phyloP scores from a whole-genome alignment of 2,888 invertebrate genomes.

The Tuta absoluta region DNA sequence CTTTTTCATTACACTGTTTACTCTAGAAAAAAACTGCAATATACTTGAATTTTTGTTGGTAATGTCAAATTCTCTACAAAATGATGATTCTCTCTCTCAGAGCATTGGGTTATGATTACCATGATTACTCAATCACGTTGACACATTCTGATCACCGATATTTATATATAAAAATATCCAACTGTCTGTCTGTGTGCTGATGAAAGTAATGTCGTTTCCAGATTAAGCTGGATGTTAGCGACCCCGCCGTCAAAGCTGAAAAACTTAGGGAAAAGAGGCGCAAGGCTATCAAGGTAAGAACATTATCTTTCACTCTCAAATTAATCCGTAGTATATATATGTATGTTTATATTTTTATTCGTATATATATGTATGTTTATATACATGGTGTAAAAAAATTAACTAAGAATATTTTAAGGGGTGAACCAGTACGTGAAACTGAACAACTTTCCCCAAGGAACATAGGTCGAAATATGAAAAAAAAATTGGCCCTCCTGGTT shows the following conservation, averaged over 20 bases:
- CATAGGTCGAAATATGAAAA: too few species aligned
- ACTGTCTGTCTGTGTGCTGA: neutral
- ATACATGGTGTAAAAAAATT: too few species aligned
- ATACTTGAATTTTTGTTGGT: neutral
- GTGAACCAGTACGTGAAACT: too few species aligned
- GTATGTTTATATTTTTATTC: too few species aligned
- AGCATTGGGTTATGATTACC: constrained; percentile 75
- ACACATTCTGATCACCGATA: constrained; percentile 57
- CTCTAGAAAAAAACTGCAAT: too few species aligned
- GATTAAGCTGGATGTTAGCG: constrained; percentile 72
- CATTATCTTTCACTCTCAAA: too few species aligned
- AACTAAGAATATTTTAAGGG: too few species aligned
- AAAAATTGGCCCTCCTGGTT: too few species aligned
- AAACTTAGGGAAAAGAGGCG: constrained; percentile 75
- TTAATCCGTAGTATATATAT: too few species aligned
- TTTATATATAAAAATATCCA: neutral
- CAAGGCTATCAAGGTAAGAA: constrained; percentile 69
- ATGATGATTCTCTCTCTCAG: constrained; percentile 73
- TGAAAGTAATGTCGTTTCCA: constrained; percentile 40
- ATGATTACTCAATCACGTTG: constrained; percentile 74
- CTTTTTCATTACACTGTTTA: too few species aligned
- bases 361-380: too few species aligned
- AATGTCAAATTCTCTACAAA: neutral
- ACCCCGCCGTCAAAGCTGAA: constrained; percentile 74
- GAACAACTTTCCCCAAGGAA: too few species aligned